Conservation (phyloP, 2,888 invertebrate genomes). For the Temnothorax rugatulus region DNA sequence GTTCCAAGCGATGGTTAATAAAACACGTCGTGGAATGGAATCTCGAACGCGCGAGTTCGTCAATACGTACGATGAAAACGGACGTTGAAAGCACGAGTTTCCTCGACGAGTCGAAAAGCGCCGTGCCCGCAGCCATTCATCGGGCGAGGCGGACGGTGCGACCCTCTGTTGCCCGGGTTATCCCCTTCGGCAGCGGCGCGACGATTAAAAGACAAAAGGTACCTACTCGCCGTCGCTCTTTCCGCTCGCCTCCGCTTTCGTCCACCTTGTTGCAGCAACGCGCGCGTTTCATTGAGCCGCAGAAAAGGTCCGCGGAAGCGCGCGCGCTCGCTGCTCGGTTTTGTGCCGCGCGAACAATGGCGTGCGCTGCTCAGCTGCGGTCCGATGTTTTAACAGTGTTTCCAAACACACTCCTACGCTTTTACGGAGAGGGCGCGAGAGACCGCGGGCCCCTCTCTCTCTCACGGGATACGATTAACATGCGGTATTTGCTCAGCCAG, state of each 20-base stretch:
- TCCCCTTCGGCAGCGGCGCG: constrained; percentile 65
- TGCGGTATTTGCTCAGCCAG: constrained; percentile 78
- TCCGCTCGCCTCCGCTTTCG: constrained; percentile 59
- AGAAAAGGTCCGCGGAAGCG: constrained; percentile 70
- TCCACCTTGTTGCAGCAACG: constrained; percentile 38
- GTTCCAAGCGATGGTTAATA: constrained; percentile 8
- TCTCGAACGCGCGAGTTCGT: constrained; percentile 3
- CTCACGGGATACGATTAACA: constrained; percentile 75
- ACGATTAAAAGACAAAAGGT: constrained; percentile 80
- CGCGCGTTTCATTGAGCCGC: constrained; percentile 62
- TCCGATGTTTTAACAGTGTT: constrained; percentile 81
- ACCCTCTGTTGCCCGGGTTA: constrained; percentile 54
- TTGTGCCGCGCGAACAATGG: constrained; percentile 74
- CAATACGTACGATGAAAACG: constrained; percentile 21
- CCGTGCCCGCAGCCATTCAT: constrained; percentile 61
- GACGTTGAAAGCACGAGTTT: constrained; percentile 20
- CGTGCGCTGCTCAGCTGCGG: constrained; percentile 71
- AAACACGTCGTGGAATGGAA: constrained; percentile 15
- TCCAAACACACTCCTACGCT: constrained; percentile 78
- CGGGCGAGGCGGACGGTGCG: constrained; percentile 50
- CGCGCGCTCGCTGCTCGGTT: constrained; percentile 57
- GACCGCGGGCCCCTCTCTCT: constrained; percentile 23
- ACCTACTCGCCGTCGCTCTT: constrained; percentile 71
- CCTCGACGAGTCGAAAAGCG: constrained; percentile 33
- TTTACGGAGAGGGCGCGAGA: constrained; percentile 51